Percentiles rank a stretch among this genome's conserved stretches.
Conservation (phyloP, 2,888 invertebrate genomes). For the Diarsia dahlii region DNA sequence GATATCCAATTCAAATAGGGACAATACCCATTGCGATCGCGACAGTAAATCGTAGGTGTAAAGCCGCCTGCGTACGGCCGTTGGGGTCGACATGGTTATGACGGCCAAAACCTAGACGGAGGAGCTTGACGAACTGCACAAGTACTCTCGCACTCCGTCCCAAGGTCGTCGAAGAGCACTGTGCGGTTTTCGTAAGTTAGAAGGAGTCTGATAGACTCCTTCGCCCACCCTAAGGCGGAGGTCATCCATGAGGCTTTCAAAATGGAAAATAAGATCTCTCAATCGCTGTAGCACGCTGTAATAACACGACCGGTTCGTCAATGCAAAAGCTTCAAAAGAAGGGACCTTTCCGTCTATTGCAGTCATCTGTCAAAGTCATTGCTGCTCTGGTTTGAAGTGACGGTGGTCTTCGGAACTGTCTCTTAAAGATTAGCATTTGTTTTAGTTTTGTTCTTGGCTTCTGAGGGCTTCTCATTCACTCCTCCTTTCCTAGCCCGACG, state of each 20-base stretch:
- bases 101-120: neutral
- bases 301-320: neutral
- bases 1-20: neutral
- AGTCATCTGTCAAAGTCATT: neutral
- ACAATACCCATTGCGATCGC: neutral
- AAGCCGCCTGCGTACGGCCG: neutral
- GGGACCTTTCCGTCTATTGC: neutral
- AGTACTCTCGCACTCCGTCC: neutral
- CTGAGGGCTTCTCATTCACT: neutral
- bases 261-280: neutral
- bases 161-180: neutral
- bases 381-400: neutral
- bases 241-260: neutral
- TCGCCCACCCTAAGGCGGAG: neutral
- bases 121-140: neutral
- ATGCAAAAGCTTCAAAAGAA: neutral
- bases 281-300: neutral
- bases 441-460: neutral
- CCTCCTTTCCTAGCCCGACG: neutral
- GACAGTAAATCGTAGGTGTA: neutral
- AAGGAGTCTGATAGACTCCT: neutral
- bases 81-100: neutral
- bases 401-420: neutral
- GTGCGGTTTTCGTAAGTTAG: neutral
- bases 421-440: neutral